Evolutionary conservation across 2,113 vertebrate species (phyloP).

Genomic region (Bubo bubo): DNA sequence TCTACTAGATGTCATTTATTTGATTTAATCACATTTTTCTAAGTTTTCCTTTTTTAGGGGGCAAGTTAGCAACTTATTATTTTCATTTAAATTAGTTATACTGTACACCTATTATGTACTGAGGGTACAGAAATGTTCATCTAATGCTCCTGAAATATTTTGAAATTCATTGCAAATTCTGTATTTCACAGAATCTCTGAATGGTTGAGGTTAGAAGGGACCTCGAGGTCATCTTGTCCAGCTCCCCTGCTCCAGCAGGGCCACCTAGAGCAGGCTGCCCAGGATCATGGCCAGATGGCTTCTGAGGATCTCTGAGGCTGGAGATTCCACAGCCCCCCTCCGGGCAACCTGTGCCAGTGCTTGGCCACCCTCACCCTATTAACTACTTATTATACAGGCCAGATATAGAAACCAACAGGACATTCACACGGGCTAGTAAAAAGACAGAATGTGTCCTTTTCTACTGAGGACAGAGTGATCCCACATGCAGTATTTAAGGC

Average conservation of each 20-base stretch:
- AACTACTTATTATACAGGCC: neutral
- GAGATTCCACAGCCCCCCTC: neutral
- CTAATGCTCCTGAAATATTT: neutral
- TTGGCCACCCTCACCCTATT: neutral
- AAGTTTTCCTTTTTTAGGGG: neutral
- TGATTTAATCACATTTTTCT: neutral
- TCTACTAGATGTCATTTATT: neutral
- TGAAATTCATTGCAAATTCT: neutral
- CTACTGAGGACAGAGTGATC: neutral
- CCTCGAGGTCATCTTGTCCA: neutral
- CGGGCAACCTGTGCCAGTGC: neutral
- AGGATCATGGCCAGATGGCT: neutral
- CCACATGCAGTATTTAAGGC: neutral
- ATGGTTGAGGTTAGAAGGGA: neutral
- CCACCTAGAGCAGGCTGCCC: neutral
- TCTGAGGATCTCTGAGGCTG: neutral
- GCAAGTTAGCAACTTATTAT: neutral
- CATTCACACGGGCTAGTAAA: neutral
- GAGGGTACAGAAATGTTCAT: neutral
- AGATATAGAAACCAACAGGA: neutral
- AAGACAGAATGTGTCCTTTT: neutral
- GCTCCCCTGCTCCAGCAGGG: neutral
- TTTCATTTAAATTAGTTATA: neutral
- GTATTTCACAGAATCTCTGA: neutral
- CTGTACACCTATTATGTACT: neutral